A percentile compares a stretch with the other conserved stretches of the same genome.
Evolutionary conservation across 1,140 invertebrate species (phyloP).

Genomic region (Myzus persicae): DNA sequence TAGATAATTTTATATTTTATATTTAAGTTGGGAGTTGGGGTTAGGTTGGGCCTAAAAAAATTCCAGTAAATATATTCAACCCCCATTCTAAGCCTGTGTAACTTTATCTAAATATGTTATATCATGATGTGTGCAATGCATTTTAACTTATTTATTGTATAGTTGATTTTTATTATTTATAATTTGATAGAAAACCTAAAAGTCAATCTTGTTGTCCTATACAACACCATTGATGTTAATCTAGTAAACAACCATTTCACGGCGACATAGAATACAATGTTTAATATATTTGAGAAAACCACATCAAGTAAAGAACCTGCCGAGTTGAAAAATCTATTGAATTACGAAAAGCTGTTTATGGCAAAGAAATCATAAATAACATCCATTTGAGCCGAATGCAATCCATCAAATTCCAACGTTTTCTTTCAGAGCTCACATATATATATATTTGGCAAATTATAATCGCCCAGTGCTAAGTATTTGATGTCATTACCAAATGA

Average conservation of each 20-base stretch:
- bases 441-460: neutral
- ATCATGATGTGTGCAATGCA: neutral
- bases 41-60: no score
- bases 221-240: neutral
- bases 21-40: no score
- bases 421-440: neutral
- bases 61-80: no score
- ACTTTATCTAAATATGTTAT: neutral
- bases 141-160: neutral
- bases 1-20: neutral
- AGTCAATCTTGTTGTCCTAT: neutral
- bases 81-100: neutral
- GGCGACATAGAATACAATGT: neutral
- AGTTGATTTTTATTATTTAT: neutral
- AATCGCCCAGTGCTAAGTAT: neutral
- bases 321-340: constrained; percentile 27
- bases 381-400: neutral
- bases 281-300: neutral
- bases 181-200: neutral
- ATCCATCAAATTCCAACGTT: constrained; percentile 17
- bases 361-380: constrained; percentile 28
- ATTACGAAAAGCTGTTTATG: constrained; percentile 22
- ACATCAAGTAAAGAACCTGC: constrained; percentile 16
- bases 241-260: neutral
- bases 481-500: neutral